Conservation (phyloP, 2,888 invertebrate species). For the Phytoseiulus persimilis region DNA sequence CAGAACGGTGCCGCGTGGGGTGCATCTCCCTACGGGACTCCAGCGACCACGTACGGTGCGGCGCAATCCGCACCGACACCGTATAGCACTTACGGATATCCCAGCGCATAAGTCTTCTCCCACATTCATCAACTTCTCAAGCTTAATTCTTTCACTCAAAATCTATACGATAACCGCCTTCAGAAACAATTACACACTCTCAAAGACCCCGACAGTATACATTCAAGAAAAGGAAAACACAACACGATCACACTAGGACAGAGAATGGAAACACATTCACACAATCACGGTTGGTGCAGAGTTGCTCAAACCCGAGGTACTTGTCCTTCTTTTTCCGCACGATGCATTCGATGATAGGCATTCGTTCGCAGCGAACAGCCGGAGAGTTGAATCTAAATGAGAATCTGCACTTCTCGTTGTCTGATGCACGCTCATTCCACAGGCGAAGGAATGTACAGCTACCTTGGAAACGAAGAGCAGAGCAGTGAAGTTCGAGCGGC, state of each 20-base stretch:
- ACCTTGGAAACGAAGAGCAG: neutral
- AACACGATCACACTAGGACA: neutral
- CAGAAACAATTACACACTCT: neutral
- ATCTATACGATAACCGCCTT: neutral
- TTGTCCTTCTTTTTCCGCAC: neutral
- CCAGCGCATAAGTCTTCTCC: conserved; percentile 19
- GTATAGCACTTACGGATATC: conserved; percentile 36
- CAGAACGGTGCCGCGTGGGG: conserved; percentile 37
- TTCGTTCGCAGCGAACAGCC: too few species aligned
- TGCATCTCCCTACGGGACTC: conserved; percentile 17
- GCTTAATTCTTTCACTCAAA: neutral
- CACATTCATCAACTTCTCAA: neutral
- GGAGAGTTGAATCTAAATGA: too few species aligned
- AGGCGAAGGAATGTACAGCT: neutral
- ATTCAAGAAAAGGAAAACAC: neutral
- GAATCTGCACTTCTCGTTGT: too few species aligned
- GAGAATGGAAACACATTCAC: neutral
- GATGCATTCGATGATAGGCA: too few species aligned
- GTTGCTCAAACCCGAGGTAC: neutral
- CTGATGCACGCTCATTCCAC: too few species aligned
- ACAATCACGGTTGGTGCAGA: neutral
- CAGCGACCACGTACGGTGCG: conserved; percentile 23
- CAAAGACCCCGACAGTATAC: neutral
- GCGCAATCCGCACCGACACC: conserved; percentile 30
- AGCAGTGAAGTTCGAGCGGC: neutral